Evolutionary conservation across 2,113 vertebrate species (phyloP), one percentile per base, ranked within the genome.

Genomic region (Muntiacus muntjak): DNA sequence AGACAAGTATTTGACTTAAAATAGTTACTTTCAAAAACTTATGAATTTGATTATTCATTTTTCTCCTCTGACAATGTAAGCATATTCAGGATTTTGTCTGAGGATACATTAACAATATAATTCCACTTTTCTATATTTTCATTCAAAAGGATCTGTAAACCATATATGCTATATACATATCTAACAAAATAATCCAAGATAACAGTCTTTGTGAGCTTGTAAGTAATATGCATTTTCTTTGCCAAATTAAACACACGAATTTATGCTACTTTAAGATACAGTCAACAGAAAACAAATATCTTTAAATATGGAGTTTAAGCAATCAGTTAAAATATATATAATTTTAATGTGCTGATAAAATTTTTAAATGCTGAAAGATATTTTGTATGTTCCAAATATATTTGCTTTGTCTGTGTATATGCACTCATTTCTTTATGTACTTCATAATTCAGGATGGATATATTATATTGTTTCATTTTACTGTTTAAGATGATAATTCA

Each of bases 311-410:
- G 25, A 92, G 23, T 87, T 67, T 87, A 97, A 88, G 76, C 82
- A 96, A 95, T 78, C 92, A 95, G 47, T 91, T 97, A 85, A 90
- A 92, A 98, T 30, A 1, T 58, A 19, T 71, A 30, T 58, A 60
- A 33, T 93, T 67, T 92, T 76, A 60, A 71, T 33, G 14, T 78
- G 54, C 14, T 76, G 2, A 84, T 81, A 94, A 84, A 81, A 50
- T 54, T 93, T 94, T 76, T 78, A 84, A 94, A 88, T 86, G 6
- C 25, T 76, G 7, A 28, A 28, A 33, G 23, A 26, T 94, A 81
- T 55, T 91, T 57, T 93, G 21, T 71, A 81, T 76, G 4, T 36
- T 40, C 17, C 23, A 95, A 89, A 94, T 55, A 30, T 67, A 78
- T 93, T 96, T 79, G 6, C 26, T 15, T 2, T 64, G 15, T 62